Evolutionary conservation across 1,140 invertebrate genomes (phyloP).

Genomic region (Drosophila nigromelanica): DNA sequence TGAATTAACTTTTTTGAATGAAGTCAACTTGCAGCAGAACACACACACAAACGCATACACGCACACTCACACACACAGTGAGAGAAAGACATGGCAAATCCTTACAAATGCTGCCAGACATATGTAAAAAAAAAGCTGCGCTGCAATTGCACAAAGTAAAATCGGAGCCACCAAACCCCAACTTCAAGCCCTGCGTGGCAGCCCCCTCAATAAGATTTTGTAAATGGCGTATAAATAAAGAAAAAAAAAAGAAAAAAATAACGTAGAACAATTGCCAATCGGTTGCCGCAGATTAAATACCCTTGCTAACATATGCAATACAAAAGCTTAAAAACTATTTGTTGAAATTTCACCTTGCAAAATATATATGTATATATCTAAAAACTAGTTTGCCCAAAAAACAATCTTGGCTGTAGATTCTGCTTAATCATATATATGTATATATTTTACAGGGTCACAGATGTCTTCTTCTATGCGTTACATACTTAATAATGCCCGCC

Average conservation of each 20-base stretch:
- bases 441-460: too few relatives aligned
- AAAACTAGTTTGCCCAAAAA: too few relatives aligned
- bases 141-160: slow-evolving; percentile 49
- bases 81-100: slow-evolving; percentile 54
- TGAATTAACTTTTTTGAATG: slow-evolving; percentile 81
- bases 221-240: slow-evolving; percentile 56
- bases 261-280: neutral
- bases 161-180: too few relatives aligned
- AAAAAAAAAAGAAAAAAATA: neutral
- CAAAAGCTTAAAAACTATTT: too few relatives aligned
- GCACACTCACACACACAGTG: slow-evolving; percentile 12
- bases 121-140: slow-evolving; percentile 59
- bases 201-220: slow-evolving; percentile 20
- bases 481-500: too few relatives aligned
- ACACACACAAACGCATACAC: slow-evolving; percentile 15
- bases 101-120: slow-evolving; percentile 78
- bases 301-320: too few relatives aligned
- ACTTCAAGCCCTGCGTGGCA: neutral
- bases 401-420: too few relatives aligned
- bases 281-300: too few relatives aligned
- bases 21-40: slow-evolving; percentile 68
- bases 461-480: too few relatives aligned
- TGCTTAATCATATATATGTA: too few relatives aligned
- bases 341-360: too few relatives aligned
- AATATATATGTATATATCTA: too few relatives aligned